Base-by-base conservation (phyloP, 1,140 invertebrate genomes). In the Ditylenchus dipsaci region DNA sequence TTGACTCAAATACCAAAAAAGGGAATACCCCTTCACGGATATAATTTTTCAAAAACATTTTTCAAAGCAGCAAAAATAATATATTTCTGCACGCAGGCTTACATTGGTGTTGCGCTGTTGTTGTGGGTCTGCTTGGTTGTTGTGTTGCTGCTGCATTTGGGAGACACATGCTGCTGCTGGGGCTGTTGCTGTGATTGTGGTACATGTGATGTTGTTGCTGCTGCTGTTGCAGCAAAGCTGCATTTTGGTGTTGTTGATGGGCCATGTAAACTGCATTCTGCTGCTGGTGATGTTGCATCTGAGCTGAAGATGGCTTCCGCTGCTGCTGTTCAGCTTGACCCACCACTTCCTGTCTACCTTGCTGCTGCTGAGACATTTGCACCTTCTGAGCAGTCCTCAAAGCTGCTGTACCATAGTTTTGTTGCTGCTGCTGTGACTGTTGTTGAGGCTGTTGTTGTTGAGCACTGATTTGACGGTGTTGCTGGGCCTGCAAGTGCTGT, bases 41-140 rank as follows among this genome's bases (percentile, higher is more conserved):
- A n/a, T n/a, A n/a, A n/a, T n/a, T n/a, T n/a, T n/a, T n/a, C n/a
- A n/a, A n/a, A n/a, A n/a, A n/a, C n/a, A n/a, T n/a, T n/a, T n/a
- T n/a, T n/a, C n/a, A n/a, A n/a, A n/a, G n/a, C n/a, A n/a, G n/a
- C n/a, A n/a, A n/a, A n/a, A n/a, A n/a, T n/a, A n/a, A n/a, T n/a
- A n/a, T n/a, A n/a, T n/a, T n/a, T n/a, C n/a, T n/a, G n/a, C n/a
- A n/a, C n/a, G n/a, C n/a, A n/a, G n/a, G 26, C 65, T 29, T 30
- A 61, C 53, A 45, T 68, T 67, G 21, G 62, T 56, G 69, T 38
- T 75, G 58, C 59, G 71, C 27, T 68, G 71, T n/a, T 72, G 69
- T 65, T 72, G 58, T 47, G n/a, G 70, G 19, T 49, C 38, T 26
- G 65, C 65, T 21, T 45, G 27, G 8, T 45, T 15, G 23, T 59